phyloP scores from a whole-genome alignment of 2,888 invertebrate genomes.

The Ormyrus pomaceus region DNA sequence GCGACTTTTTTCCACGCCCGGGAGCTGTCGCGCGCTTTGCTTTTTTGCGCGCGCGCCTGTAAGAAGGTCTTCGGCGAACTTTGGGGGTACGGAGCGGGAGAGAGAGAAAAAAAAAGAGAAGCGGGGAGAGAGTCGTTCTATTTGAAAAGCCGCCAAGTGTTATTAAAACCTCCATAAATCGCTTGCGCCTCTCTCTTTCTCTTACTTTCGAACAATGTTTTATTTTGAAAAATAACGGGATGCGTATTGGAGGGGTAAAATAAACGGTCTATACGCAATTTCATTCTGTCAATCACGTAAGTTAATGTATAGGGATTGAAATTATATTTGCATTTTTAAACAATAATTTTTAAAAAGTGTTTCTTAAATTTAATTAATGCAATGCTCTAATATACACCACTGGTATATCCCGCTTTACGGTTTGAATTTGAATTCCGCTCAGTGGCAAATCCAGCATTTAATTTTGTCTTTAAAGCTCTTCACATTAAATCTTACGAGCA shows the following conservation, averaged over 20 bases:
- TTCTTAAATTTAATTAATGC: neutral
- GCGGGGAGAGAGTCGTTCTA: conserved; percentile 4
- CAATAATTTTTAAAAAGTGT: neutral
- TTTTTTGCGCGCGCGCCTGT: neutral
- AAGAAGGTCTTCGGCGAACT: neutral
- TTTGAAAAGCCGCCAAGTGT: conserved; percentile 46
- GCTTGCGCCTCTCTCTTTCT: neutral
- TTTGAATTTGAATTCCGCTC: neutral
- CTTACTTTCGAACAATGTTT: neutral
- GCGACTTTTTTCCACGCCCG: neutral
- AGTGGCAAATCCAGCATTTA: conserved; percentile 20
- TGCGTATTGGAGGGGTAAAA: neutral
- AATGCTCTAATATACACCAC: neutral
- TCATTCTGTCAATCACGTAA: neutral
- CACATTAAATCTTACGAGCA: conserved; percentile 4
- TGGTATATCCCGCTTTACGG: neutral
- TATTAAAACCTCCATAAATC: conserved; percentile 39
- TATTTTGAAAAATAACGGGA: conserved; percentile 3
- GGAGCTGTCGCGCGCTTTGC: neutral
- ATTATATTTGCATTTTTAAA: neutral
- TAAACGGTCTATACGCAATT: neutral
- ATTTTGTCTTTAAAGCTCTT: conserved; percentile 26
- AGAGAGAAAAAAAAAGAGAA: neutral
- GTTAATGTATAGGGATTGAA: neutral
- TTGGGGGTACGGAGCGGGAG: neutral